Evolutionary conservation across 2,888 invertebrate species (phyloP).

Genomic region (Lithophane leautieri): DNA sequence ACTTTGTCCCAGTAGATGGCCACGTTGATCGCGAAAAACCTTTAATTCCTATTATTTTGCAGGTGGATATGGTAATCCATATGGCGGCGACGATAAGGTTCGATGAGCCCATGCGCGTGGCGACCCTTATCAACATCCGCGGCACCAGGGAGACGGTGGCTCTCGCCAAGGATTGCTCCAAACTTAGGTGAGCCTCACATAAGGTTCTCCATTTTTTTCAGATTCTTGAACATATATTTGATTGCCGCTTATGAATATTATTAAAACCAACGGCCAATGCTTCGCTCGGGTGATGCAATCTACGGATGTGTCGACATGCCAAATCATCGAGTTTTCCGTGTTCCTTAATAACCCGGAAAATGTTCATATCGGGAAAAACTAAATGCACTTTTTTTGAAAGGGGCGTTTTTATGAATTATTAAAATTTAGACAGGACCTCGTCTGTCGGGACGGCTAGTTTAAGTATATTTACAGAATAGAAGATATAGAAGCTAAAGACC

Average conservation of each 20-base stretch:
- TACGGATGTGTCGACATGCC: background rate
- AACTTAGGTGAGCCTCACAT: slow-evolving; percentile 22
- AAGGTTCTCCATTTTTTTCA: background rate
- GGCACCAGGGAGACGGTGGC: slow-evolving; percentile 50
- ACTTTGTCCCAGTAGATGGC: background rate
- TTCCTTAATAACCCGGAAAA: background rate
- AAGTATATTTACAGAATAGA: background rate
- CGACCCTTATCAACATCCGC: slow-evolving; percentile 74
- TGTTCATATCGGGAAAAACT: background rate
- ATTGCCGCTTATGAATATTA: too few species aligned
- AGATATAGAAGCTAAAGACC: background rate
- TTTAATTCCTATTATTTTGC: slow-evolving; percentile 10
- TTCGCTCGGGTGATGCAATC: background rate
- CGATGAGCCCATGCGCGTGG: slow-evolving; percentile 84
- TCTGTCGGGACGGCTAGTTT: too few species aligned
- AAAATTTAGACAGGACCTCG: too few species aligned
- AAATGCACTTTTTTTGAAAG: background rate
- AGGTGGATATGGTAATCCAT: slow-evolving; percentile 88
- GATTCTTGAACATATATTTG: background rate
- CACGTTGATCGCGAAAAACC: background rate
- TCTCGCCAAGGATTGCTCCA: slow-evolving; percentile 37
- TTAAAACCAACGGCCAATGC: background rate
- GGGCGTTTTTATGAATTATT: too few species aligned
- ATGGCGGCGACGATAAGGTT: slow-evolving; percentile 89
- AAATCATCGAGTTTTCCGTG: background rate